These are phyloP conservation scores for Dendrolimus pini DNA, from an alignment of 2,888 invertebrate genomes.

Conservation along the genomic window DNA sequence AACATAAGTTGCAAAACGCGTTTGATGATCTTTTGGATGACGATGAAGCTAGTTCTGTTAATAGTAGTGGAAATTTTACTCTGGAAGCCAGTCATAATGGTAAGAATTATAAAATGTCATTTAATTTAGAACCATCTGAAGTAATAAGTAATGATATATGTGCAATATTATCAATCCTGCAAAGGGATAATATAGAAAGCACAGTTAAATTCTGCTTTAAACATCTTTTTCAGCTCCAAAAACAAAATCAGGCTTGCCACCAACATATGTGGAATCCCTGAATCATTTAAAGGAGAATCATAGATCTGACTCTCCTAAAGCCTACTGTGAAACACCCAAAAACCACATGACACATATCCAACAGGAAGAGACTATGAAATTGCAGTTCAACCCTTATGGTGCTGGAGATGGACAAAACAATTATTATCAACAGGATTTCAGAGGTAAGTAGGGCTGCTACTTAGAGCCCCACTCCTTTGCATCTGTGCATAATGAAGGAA, in stretches of 20 bases:
- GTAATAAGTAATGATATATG: too few species aligned
- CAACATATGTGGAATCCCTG: slow-evolving; percentile 61
- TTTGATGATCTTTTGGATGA: slow-evolving; percentile 82
- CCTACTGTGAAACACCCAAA: slow-evolving; percentile 56
- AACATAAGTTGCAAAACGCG: slow-evolving; percentile 79
- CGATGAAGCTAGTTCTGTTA: slow-evolving; percentile 79
- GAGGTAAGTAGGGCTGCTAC: slow-evolving; percentile 30
- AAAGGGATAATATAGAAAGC: background rate
- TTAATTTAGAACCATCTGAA: too few species aligned
- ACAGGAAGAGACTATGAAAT: slow-evolving; percentile 47
- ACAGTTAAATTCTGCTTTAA: background rate
- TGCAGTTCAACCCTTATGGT: slow-evolving; percentile 51
- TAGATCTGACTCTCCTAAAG: slow-evolving; percentile 47
- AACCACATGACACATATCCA: slow-evolving; percentile 38
- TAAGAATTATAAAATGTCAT: slow-evolving; percentile 4
- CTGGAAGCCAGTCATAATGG: slow-evolving; percentile 55
- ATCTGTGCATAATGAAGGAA: too few species aligned
- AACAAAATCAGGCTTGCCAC: slow-evolving; percentile 45
- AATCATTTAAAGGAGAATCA: slow-evolving; percentile 57
- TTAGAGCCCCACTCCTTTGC: too few species aligned
- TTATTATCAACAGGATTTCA: slow-evolving; percentile 52
- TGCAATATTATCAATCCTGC: too few species aligned
- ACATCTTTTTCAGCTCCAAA: slow-evolving; percentile 30
- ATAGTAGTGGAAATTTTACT: slow-evolving; percentile 71
- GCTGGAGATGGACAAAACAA: slow-evolving; percentile 67